Evolutionary conservation across 2,888 invertebrate genomes (phyloP).

Genomic region (Pelosia muscerda): DNA sequence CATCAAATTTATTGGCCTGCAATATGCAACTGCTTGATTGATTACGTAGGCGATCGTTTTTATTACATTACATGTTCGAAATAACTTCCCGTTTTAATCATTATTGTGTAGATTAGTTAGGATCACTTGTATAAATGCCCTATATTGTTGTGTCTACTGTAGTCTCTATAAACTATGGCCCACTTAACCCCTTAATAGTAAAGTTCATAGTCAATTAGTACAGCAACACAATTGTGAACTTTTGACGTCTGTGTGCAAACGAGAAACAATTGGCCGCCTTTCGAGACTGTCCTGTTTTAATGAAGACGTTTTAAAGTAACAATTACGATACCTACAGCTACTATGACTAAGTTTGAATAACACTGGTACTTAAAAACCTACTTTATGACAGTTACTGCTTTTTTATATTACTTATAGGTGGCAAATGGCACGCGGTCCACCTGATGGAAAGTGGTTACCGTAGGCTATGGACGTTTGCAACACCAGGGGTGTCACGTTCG

Average conservation of each 20-base stretch:
- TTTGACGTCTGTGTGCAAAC: slow-evolving; percentile 71
- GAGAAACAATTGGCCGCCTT: slow-evolving; percentile 72
- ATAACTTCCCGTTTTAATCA: slow-evolving; percentile 42
- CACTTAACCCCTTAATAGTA: slow-evolving; percentile 78
- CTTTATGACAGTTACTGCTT: no score
- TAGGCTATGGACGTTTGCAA: no score
- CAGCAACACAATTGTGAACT: slow-evolving; percentile 77
- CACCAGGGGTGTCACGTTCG: no score
- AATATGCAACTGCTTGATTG: slow-evolving; percentile 51
- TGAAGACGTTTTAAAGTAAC: slow-evolving; percentile 65
- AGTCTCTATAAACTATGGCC: slow-evolving; percentile 65
- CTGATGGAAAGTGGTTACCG: no score
- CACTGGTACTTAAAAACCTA: slow-evolving; percentile 19
- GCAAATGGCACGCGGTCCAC: no score
- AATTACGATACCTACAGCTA: slow-evolving; percentile 53
- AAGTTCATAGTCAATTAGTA: slow-evolving; percentile 79
- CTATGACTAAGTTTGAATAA: slow-evolving; percentile 55
- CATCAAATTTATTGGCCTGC: slow-evolving; percentile 66
- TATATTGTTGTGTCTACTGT: slow-evolving; percentile 61
- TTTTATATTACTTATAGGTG: no score
- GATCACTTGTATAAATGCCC: slow-evolving; percentile 51
- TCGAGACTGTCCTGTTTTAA: slow-evolving; percentile 62
- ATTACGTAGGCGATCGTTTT: slow-evolving; percentile 48
- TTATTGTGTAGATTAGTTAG: slow-evolving; percentile 50
- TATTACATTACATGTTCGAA: slow-evolving; percentile 38